Evolutionary conservation across 2,797 vertebrate species (phyloP).

Genomic region (Pogoniulus pusillus): DNA sequence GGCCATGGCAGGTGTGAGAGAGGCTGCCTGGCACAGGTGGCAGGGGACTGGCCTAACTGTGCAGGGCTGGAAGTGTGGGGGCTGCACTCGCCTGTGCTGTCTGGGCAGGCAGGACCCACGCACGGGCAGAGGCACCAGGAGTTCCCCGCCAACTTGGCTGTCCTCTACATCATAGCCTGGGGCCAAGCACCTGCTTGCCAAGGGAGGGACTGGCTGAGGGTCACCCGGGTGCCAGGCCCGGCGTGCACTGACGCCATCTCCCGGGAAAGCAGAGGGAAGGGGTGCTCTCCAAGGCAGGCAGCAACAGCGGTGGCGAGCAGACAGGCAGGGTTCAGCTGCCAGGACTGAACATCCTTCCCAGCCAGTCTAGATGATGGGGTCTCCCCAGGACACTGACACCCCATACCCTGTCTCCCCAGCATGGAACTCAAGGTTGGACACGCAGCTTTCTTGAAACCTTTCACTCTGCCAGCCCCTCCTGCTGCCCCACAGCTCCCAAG

Average conservation of each 20-base stretch:
- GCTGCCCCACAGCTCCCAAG: not conserved
- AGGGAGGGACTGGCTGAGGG: not conserved
- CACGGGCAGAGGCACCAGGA: accelerated
- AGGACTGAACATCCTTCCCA: not conserved
- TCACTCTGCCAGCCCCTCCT: not conserved
- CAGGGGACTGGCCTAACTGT: not conserved
- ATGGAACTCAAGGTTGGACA: not conserved
- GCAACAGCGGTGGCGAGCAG: not conserved
- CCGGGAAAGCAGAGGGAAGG: not conserved
- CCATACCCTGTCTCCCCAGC: not conserved
- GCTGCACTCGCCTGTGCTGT: accelerated
- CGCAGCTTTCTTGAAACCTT: not conserved
- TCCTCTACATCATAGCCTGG: not conserved
- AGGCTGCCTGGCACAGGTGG: not conserved
- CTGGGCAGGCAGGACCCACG: not conserved
- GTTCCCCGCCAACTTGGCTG: slow-evolving; percentile 23
- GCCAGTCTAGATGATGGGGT: not conserved
- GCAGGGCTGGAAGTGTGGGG: accelerated
- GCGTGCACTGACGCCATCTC: not conserved
- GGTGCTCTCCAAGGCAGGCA: not conserved
- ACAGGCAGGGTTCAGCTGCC: not conserved
- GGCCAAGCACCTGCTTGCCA: not conserved
- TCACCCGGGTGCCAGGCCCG: not conserved
- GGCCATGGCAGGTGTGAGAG: not conserved
- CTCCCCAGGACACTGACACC: not conserved